Conservation (phyloP, 2,888 invertebrate genomes). For the Tolmerus cingulatus region DNA sequence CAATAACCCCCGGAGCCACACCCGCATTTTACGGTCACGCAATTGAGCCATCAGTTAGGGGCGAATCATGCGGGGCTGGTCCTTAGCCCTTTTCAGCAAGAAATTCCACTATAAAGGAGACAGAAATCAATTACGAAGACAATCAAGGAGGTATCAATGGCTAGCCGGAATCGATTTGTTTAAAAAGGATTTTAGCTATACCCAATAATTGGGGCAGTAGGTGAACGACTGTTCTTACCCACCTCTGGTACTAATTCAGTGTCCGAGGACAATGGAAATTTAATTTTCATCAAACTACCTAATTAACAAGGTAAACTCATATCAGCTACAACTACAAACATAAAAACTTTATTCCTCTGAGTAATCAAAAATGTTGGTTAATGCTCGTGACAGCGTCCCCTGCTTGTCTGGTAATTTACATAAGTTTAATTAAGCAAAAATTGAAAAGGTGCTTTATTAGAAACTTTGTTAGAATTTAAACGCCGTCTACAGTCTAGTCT, state of each 20-base stretch:
- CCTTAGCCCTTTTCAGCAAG: background rate
- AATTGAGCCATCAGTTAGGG: slow-evolving; percentile 28
- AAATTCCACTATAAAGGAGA: background rate
- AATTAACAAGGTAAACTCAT: background rate
- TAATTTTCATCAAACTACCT: background rate
- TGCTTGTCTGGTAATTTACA: background rate
- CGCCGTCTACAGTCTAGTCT: background rate
- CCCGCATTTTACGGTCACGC: slow-evolving; percentile 10
- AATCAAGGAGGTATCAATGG: background rate
- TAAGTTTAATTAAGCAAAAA: background rate
- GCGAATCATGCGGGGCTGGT: background rate
- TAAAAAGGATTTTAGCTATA: background rate
- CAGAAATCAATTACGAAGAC: background rate
- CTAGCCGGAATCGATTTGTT: background rate
- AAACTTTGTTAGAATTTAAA: background rate
- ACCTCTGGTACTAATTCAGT: background rate
- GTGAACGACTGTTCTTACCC: background rate
- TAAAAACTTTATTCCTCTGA: background rate
- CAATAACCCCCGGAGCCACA: background rate
- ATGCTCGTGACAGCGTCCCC: background rate
- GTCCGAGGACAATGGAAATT: background rate
- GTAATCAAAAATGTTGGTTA: background rate
- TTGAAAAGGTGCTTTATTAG: background rate
- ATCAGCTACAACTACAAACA: background rate
- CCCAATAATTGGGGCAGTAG: background rate